phyloP scores from a whole-genome alignment of 2,113 vertebrate species.

The Todiramphus chloris region DNA sequence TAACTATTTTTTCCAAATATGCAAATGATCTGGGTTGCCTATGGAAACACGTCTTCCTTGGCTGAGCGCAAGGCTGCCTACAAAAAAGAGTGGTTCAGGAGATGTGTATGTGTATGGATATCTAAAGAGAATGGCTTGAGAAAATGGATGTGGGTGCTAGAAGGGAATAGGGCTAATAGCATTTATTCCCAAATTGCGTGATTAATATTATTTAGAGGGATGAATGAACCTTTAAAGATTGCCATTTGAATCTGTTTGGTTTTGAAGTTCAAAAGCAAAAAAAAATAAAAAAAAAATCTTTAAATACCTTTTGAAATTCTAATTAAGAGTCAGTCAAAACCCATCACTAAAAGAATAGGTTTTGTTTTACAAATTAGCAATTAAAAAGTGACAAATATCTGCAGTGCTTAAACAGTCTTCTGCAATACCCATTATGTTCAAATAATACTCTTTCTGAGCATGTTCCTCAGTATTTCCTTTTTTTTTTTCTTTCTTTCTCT shows the following conservation, averaged over 20 bases:
- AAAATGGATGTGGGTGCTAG: not conserved
- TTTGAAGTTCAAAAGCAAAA: constrained; percentile 20
- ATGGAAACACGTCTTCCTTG: constrained; percentile 28
- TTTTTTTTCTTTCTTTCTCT: not conserved
- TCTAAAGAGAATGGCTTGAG: not conserved
- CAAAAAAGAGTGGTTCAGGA: not conserved
- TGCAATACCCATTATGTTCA: not conserved
- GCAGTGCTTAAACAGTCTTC: not conserved
- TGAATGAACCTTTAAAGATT: not conserved
- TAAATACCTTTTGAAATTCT: constrained; percentile 47
- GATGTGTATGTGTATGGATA: not conserved
- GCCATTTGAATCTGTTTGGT: not conserved
- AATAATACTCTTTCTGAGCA: not conserved
- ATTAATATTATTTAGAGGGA: constrained; percentile 29
- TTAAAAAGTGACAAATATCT: constrained; percentile 53
- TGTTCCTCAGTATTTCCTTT: not conserved
- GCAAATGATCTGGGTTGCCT: constrained; percentile 27
- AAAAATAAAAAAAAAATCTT: not conserved
- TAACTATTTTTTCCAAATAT: not conserved
- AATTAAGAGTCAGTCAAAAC: constrained; percentile 60
- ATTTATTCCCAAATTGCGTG: not conserved
- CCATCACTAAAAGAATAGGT: constrained; percentile 14
- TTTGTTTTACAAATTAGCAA: constrained; percentile 58
- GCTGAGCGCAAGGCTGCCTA: not conserved
- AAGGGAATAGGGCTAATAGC: not conserved